phyloP scores from a whole-genome alignment of 2,797 vertebrate species.

The Natrix natrix region DNA sequence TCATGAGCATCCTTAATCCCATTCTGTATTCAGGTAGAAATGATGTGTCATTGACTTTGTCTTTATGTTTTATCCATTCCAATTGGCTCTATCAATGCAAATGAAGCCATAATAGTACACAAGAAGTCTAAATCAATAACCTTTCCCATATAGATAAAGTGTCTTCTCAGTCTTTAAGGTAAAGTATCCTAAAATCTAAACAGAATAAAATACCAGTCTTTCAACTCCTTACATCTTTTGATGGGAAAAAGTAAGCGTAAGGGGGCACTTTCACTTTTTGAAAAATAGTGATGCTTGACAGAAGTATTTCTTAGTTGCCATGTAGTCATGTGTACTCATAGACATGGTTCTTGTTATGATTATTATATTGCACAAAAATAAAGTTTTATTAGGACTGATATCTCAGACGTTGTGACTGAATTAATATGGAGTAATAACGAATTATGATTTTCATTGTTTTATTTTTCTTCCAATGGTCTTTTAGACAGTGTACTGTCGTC shows the following conservation, averaged over 20 bases:
- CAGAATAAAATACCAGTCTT: background rate
- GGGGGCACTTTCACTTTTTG: background rate
- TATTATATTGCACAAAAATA: background rate
- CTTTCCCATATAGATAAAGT: background rate
- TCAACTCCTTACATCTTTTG: background rate
- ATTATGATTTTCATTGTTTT: background rate
- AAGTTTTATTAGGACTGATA: background rate
- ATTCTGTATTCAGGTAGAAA: background rate
- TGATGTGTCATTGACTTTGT: background rate
- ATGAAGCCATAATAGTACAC: background rate
- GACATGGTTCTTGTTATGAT: background rate
- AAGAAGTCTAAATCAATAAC: background rate
- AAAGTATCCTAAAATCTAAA: background rate
- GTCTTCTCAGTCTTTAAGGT: background rate
- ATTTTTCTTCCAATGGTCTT: background rate
- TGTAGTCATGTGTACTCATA: background rate
- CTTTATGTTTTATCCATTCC: background rate
- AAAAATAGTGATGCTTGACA: background rate
- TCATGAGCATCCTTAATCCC: background rate
- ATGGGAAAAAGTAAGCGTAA: background rate
- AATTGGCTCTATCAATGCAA: background rate
- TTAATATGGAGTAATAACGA: background rate
- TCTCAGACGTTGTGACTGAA: background rate
- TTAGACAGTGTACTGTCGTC: background rate
- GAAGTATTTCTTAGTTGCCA: background rate